Evolutionary conservation across 2,797 vertebrate species (phyloP).

Genomic region (Anguilla marmorata): DNA sequence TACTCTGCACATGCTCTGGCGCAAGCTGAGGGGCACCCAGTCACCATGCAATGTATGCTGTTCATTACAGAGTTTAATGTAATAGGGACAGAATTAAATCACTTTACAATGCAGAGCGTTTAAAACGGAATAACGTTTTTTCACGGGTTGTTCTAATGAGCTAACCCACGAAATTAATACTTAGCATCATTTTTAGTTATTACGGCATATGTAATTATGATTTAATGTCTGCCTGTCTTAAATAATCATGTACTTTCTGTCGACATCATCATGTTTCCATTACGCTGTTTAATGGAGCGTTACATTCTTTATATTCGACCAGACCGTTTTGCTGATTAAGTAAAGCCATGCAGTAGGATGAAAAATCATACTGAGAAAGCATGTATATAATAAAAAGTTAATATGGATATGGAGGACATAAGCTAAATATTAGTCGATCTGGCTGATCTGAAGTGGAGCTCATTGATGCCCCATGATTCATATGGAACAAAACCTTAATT

Average conservation of each 20-base stretch:
- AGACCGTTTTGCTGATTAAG: not conserved
- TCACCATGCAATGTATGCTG: not conserved
- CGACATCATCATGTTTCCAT: not conserved
- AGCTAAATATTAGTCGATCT: not conserved
- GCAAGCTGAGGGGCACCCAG: not conserved
- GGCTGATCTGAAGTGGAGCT: not conserved
- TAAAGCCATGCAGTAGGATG: not conserved
- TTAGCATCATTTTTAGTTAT: not conserved
- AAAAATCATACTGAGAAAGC: not conserved
- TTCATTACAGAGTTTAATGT: not conserved
- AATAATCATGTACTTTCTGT: not conserved
- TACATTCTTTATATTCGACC: not conserved
- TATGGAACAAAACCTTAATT: not conserved
- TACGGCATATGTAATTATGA: slow-evolving; percentile 9
- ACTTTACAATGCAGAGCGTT: not conserved
- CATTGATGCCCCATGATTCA: not conserved
- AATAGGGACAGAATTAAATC: not conserved
- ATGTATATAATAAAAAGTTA: not conserved
- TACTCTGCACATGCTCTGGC: not conserved
- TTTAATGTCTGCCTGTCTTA: slow-evolving; percentile 1
- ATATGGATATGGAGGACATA: not conserved
- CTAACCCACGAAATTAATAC: not conserved
- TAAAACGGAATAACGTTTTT: not conserved
- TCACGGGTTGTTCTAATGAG: not conserved
- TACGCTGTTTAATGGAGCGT: not conserved